Conservation (phyloP, 2,888 invertebrate genomes). For the Ornithoptera alexandrae region DNA sequence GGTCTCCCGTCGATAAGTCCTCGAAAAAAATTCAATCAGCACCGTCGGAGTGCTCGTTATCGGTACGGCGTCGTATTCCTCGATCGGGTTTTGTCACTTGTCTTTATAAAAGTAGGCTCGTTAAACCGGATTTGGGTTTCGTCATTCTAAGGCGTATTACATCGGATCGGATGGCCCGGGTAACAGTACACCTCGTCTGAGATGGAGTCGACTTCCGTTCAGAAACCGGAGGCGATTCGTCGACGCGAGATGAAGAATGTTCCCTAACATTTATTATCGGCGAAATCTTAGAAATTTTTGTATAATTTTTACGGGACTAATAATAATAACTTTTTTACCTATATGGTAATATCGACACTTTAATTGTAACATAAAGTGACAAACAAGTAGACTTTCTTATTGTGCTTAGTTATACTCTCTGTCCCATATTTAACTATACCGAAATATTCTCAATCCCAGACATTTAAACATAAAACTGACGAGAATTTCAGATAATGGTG, state of each 20-base stretch:
- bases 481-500: too few relatives aligned
- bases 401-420: too few relatives aligned
- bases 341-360: too few relatives aligned
- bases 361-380: too few relatives aligned
- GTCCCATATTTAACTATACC: too few relatives aligned
- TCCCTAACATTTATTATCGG: conserved; percentile 1
- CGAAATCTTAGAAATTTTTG: too few relatives aligned
- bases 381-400: too few relatives aligned
- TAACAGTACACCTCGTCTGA: conserved; percentile 16
- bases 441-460: too few relatives aligned
- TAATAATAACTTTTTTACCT: too few relatives aligned
- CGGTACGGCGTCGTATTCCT: conserved; percentile 7
- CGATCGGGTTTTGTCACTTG: conserved; percentile 7
- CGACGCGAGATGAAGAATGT: conserved; percentile 5
- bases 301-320: too few relatives aligned
- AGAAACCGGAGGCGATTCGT: conserved; percentile 10
- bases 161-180: conserved; percentile 13
- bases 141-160: conserved; percentile 11
- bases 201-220: conserved; percentile 14
- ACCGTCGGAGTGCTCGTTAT: conserved; percentile 6
- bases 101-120: conserved; percentile 22
- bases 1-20: conserved; percentile 7
- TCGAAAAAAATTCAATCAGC: conserved; percentile 23
- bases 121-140: conserved; percentile 21
- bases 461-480: too few relatives aligned